Base-by-base conservation (phyloP, 1,140 invertebrate species). In the Cardiocondyla obscurior region DNA sequence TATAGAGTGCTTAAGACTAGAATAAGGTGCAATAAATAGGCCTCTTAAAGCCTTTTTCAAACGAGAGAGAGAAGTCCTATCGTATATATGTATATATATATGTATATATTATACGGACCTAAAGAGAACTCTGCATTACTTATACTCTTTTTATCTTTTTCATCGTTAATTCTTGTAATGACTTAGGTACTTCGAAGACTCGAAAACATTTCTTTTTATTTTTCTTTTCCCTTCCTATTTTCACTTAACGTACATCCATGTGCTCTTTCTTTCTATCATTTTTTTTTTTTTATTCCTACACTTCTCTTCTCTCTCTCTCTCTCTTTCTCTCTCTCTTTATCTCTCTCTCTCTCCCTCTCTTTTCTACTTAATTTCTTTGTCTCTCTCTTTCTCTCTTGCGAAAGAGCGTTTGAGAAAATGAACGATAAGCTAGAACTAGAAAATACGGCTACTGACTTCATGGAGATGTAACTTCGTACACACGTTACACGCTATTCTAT, bases 1-100 rank as follows among this genome's bases (percentile, higher is more conserved):
- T 88, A 88, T 55, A 88, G 83, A 85, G 86, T 88, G 86, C 86
- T 89, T 88, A 88, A 89, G 87, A 89, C 87, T 88, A 89, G 86
- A 88, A 88, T 86, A 86, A 64, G 58, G 87, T 89, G 87, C 87
- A 89, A 67, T 88, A 88, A 88, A 86, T 89, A 89, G 87, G 87
- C 87, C 87, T 81, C 65, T 70, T 65, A 70, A 87, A 84, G 79
- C 86, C 87, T 77, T 60, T 79, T 77, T 69, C 62, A 85, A 88
- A 85, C 55, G 67, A 62, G 58, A 62, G 58, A 62, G 58, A 62
- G 58, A 87, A 88, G 77, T 85, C 70, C 84, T 86, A 82, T 70
- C 39, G 36, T 70, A 58, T 81, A 46, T 51, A 10, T 74, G 28
- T 64, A 44, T 77, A 44, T 73, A 36, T 72, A 36, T 53, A 19